Evolutionary conservation across 2,888 invertebrate species (phyloP).

Genomic region (Drosophila kuntzei): DNA sequence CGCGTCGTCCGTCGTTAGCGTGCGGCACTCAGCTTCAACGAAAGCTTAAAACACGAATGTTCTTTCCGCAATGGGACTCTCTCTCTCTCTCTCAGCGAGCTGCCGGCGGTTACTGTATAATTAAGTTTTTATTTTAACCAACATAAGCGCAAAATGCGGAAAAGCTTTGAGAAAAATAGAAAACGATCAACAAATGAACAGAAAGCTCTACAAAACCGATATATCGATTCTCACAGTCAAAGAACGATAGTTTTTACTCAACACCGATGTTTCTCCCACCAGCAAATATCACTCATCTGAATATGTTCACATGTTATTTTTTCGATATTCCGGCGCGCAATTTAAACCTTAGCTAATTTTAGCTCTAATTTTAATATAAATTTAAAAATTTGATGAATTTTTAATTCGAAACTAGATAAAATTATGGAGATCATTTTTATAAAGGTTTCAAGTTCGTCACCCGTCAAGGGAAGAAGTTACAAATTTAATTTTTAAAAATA

Average conservation of each 20-base stretch:
- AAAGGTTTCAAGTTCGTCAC: too few relatives aligned
- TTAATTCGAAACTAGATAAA: too few relatives aligned
- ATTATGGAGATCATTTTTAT: too few relatives aligned
- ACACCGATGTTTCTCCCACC: too few relatives aligned
- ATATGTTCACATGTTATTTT: too few relatives aligned
- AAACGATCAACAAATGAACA: slow-evolving; percentile 24
- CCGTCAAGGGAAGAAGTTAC: too few relatives aligned
- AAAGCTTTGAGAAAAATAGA: slow-evolving; percentile 22
- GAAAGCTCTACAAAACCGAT: slow-evolving; percentile 39
- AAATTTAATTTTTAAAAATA: too few relatives aligned
- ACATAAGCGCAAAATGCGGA: slow-evolving; percentile 21
- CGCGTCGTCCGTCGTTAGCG: slow-evolving; percentile 31
- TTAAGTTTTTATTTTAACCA: slow-evolving; percentile 25
- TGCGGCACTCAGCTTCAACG: slow-evolving; percentile 30
- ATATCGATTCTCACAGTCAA: slow-evolving; percentile 13
- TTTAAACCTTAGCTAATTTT: too few relatives aligned
- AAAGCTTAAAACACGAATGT: slow-evolving; percentile 35
- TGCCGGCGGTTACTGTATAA: slow-evolving; percentile 49
- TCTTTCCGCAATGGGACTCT: slow-evolving; percentile 25
- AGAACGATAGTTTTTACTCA: not conserved
- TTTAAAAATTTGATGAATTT: too few relatives aligned
- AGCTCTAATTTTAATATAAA: too few relatives aligned
- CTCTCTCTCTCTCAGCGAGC: slow-evolving; percentile 32
- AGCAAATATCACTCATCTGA: too few relatives aligned
- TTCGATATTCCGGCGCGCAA: too few relatives aligned